Percentiles rank a stretch among this genome's conserved stretches.
Evolutionary conservation across 2,113 vertebrate species (phyloP).

Genomic region (Eleginops maclovinus): DNA sequence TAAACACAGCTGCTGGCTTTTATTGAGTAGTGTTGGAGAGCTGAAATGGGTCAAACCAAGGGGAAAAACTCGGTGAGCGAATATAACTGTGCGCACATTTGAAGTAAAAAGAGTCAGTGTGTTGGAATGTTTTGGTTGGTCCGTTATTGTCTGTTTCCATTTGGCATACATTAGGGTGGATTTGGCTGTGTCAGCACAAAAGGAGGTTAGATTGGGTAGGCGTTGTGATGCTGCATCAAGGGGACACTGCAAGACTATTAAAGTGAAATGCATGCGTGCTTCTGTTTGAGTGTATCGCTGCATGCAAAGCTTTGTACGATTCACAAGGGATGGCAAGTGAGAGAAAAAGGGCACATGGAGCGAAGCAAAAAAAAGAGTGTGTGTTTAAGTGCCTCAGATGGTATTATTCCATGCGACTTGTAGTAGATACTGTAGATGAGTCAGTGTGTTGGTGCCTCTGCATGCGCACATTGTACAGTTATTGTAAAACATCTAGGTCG

Average conservation of each 20-base stretch:
- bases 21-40: constrained; percentile 71
- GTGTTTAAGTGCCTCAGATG: constrained; percentile 36
- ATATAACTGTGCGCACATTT: constrained; percentile 68
- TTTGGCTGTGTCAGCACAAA: constrained; percentile 70
- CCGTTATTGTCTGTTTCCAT: constrained; percentile 63
- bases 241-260: constrained; percentile 43
- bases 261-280: constrained; percentile 4
- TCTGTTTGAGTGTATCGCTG: neutral
- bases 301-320: constrained; percentile 10
- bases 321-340: constrained; percentile 17
- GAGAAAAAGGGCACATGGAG: constrained; percentile 31
- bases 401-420: constrained; percentile 46
- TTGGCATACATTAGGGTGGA: constrained; percentile 14
- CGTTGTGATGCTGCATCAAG: constrained; percentile 46
- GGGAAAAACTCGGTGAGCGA: constrained; percentile 50
- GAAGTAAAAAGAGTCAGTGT: constrained; percentile 67
- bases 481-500: constrained; percentile 77
- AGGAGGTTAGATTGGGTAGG: constrained; percentile 47
- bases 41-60: constrained; percentile 68
- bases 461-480: constrained; percentile 50
- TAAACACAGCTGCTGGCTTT: constrained; percentile 82
- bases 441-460: constrained; percentile 50
- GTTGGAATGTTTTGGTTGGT: constrained; percentile 73
- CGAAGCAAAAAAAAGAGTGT: constrained; percentile 1
- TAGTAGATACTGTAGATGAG: constrained; percentile 58